A percentile compares a stretch with the other conserved stretches of the same genome.
These are phyloP conservation scores for Seriola aureovittata DNA, from an alignment of 2,113 vertebrate genomes.

Conservation along the genomic window DNA sequence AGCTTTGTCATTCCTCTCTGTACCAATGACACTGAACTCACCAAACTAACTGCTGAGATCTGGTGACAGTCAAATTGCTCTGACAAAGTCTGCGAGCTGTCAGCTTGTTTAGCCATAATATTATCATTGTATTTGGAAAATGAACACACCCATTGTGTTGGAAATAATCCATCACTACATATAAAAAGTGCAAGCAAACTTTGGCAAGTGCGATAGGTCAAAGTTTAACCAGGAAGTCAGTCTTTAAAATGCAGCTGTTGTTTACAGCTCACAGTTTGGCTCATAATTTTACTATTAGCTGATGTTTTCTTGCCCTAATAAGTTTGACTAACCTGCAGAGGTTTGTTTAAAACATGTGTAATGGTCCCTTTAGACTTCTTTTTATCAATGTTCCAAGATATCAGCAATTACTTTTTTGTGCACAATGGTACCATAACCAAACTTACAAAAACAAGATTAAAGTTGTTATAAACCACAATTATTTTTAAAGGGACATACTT, in stretches of 20 bases:
- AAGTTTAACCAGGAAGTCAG: background rate
- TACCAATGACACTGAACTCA: background rate
- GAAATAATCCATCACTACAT: too few relatives aligned
- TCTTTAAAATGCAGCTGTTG: background rate
- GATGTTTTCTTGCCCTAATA: background rate
- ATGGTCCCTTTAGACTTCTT: background rate
- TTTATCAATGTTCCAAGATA: background rate
- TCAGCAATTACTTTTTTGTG: background rate
- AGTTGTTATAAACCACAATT: background rate
- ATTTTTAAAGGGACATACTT: too few relatives aligned
- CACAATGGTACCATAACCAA: background rate
- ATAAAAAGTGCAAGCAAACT: background rate
- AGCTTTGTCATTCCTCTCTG: background rate
- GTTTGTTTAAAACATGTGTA: slow-evolving; percentile 4
- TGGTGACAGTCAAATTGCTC: background rate
- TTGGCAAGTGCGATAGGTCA: background rate
- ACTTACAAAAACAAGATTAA: background rate
- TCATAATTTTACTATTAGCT: background rate
- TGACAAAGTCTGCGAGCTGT: too few relatives aligned
- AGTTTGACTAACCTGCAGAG: background rate
- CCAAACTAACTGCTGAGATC: background rate
- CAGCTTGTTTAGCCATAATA: background rate
- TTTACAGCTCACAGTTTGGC: background rate
- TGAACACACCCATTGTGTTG: background rate
- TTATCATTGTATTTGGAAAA: background rate